Percentiles rank a stretch among this genome's conserved stretches.
phyloP scores from a whole-genome alignment of 2,113 vertebrate species.

The Scolopax mira region DNA sequence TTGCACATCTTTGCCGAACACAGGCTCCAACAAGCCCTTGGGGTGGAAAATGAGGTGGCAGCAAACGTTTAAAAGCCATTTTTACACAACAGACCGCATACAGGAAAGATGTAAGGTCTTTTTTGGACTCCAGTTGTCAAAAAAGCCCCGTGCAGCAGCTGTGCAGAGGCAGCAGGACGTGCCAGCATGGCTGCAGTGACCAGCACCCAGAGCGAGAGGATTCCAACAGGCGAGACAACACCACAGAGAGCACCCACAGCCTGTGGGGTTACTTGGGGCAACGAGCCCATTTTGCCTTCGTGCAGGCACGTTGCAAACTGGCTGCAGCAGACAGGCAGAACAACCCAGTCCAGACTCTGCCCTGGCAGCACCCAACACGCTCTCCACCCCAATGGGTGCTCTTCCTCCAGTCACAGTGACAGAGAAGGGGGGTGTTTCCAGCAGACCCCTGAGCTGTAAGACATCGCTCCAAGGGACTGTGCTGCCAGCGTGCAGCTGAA shows the following conservation, averaged over 20 bases:
- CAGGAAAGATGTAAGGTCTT: no score
- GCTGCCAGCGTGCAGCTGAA: not conserved
- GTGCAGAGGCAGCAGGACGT: not conserved
- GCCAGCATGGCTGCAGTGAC: not conserved
- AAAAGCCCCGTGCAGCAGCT: not conserved
- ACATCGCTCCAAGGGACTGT: not conserved
- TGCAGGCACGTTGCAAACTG: accelerated
- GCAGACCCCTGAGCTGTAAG: not conserved
- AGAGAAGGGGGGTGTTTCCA: not conserved
- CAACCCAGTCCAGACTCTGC: not conserved
- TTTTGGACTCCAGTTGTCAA: not conserved
- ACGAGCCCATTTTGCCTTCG: not conserved
- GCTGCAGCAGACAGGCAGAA: not conserved
- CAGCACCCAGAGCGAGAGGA: not conserved
- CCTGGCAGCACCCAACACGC: not conserved
- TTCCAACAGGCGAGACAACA: not conserved
- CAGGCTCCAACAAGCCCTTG: not conserved
- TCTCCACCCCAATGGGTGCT: not conserved
- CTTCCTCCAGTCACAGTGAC: not conserved
- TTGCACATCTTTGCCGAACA: not conserved
- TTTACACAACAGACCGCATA: accelerated
- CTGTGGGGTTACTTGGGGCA: not conserved
- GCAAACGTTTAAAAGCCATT: not conserved
- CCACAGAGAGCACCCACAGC: not conserved
- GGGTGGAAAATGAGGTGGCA: not conserved